Base-by-base conservation (phyloP, 2,113 vertebrate species). In the Phylloscopus trochiloides region DNA sequence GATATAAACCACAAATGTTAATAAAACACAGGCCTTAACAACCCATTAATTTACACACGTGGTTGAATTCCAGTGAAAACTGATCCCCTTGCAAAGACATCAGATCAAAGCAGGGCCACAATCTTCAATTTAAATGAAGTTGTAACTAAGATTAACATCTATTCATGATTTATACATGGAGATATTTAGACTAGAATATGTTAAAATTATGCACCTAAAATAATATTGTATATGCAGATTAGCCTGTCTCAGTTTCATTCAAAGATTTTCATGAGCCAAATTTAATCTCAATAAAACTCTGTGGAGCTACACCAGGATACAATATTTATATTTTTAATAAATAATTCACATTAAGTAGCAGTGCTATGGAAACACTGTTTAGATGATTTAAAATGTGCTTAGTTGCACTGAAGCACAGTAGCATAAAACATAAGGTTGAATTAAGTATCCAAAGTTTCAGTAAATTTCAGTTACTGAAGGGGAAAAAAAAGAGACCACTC, bases 301-400 rank as follows among this genome's bases (percentile, higher is more conserved):
- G 31, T 77, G 71, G 66, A 90, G 34, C 47, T 88, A 76, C 21
- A 85, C 18, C 12, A 75, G 47, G 38, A 66, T 65, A 72, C 29
- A 65, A 62, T 86, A 90, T 88, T 79, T 79, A 79, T 88, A 58
- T 83, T 83, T 73, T 76, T 90, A 93, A 93, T 88, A 88, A 95
- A 97, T 90, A 92, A 93, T 86, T 92, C 88, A 83, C 63, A 74
- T 26, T 88, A 79, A 90, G 74, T 76, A 94, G 55, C 47, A 81
- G 17, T 2, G 2, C 28, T 86, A 62, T 73, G 85, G 67, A 88
- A 92, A 79, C 65, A 72, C 62, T 82, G 21, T 62, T 94, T 20
- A 78, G 74, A 70, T 90, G 6, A 96, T 77, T 96, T 88, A 93
- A 85, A 85, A 85, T 20, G 17, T 66, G 63, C 73, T 87, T 85